Base-by-base conservation (phyloP, 2,113 vertebrate genomes). In the Rhea americana region DNA sequence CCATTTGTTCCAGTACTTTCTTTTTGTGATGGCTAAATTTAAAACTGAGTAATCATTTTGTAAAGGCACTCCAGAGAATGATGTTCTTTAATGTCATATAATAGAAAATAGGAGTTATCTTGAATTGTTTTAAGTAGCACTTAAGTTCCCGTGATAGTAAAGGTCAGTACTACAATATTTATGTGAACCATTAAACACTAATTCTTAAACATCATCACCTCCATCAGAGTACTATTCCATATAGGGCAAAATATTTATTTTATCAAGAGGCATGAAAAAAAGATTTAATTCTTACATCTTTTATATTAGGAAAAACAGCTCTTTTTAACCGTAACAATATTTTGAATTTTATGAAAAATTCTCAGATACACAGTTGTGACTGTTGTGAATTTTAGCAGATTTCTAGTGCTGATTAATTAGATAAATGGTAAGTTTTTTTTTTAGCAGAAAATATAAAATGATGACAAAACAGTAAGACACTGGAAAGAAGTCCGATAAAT, bases 171-270 rank as follows among this genome's bases (percentile, higher is more conserved):
- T 87, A 88, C 28, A 41, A 22, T 90, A 70, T 93, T 85, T 48
- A 93, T 91, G 82, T 95, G 65, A 75, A 73, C 59, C 90, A 58
- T 63, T 77, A 66, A 89, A 77, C 37, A 47, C 30, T 90, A 76
- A 77, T 85, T 89, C 67, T 76, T 5, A 96, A 89, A 77, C 62
- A 90, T 43, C 5, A 3, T 95, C 22, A 18, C 59, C 61, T 95
- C 87, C 45, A 82, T 92, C 48, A 70, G 43, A 91, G 25, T 92
- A 94, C 68, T 95, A 22, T 89, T 90, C 68, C 94, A 9, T 68
- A 26, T 78, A 75, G 24, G 85, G 8, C 51, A 88, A 50, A 87
- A 88, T 74, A 18, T 75, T 93, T 91, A 76, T 77, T 82, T 85
- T 96, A 48, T 41, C 65, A 91, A 79, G 24, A 85, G 90, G 56